A percentile compares a stretch with the other conserved stretches of the same genome.
Conservation (phyloP, 2,113 vertebrate species). For the Oreochromis niloticus region DNA sequence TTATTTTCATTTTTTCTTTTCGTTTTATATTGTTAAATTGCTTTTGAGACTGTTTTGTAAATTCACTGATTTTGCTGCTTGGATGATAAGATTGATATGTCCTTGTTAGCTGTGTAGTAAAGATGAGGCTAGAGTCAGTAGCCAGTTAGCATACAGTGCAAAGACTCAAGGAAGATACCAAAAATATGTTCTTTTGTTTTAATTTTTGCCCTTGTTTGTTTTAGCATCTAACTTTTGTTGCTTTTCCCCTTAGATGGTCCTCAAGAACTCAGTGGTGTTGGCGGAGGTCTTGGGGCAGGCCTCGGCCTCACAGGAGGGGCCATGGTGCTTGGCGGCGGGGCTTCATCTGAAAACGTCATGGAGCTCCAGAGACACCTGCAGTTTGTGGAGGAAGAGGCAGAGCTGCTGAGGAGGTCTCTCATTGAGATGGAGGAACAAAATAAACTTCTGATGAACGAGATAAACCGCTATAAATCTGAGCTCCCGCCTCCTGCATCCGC, state of each 20-base stretch:
- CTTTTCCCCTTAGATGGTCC: conserved; percentile 21
- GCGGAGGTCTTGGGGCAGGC: conserved; percentile 52
- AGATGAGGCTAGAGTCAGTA: not conserved
- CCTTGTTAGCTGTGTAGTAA: not conserved
- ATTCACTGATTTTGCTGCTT: not conserved
- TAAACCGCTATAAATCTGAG: conserved; percentile 91
- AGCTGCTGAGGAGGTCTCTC: conserved; percentile 88
- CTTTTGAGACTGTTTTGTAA: not conserved
- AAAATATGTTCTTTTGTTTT: not conserved
- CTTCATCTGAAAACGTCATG: conserved; percentile 81
- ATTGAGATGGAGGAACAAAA: conserved; percentile 98
- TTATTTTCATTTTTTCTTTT: not conserved
- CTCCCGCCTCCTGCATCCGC: conserved; percentile 73
- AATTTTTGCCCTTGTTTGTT: not conserved
- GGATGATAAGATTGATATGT: not conserved
- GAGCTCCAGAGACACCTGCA: conserved; percentile 94
- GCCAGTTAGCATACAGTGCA: not conserved
- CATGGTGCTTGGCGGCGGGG: conserved; percentile 58
- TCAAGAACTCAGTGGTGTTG: conserved; percentile 40
- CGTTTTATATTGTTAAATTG: not conserved
- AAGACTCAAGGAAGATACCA: not conserved
- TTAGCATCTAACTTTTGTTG: not conserved
- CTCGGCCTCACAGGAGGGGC: conserved; percentile 43
- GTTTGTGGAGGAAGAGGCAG: conserved; percentile 98
- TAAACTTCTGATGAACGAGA: conserved; percentile 91